Conservation (phyloP, 2,113 vertebrate genomes). For the Lepisosteus oculatus region DNA sequence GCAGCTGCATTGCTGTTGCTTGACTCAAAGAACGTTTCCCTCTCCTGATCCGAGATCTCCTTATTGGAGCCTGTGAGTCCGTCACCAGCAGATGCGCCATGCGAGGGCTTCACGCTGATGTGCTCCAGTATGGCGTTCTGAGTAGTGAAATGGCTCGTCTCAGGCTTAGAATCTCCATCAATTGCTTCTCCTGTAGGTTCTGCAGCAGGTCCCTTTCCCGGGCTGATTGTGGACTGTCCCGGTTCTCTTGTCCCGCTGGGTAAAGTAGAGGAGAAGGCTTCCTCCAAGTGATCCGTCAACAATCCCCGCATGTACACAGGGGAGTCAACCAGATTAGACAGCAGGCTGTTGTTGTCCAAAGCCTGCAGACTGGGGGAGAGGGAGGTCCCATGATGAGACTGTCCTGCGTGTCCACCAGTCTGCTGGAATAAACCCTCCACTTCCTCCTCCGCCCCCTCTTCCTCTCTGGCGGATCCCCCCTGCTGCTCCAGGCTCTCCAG, state of each 20-base stretch:
- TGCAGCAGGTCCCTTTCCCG: slow-evolving; percentile 23
- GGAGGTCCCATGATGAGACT: slow-evolving; percentile 24
- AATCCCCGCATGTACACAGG: slow-evolving; percentile 62
- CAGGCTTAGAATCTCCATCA: slow-evolving; percentile 44
- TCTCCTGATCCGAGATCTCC: slow-evolving; percentile 61
- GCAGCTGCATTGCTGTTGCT: slow-evolving; percentile 18
- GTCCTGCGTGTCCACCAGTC: slow-evolving; percentile 22
- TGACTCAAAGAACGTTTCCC: slow-evolving; percentile 43
- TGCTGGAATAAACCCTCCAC: too few relatives aligned
- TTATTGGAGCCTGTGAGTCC: slow-evolving; percentile 34
- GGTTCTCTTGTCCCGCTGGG: slow-evolving; percentile 12
- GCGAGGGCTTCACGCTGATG: slow-evolving; percentile 26
- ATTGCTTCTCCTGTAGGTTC: slow-evolving; percentile 31
- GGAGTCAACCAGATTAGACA: slow-evolving; percentile 60
- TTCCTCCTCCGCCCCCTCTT: slow-evolving; percentile 19
- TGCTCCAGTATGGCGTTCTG: slow-evolving; percentile 54
- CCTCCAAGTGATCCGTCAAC: slow-evolving; percentile 38
- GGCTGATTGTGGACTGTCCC: slow-evolving; percentile 22
- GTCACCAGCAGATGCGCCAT: slow-evolving; percentile 24
- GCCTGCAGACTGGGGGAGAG: slow-evolving; percentile 41
- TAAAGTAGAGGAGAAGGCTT: slow-evolving; percentile 17
- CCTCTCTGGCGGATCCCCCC: slow-evolving; percentile 54
- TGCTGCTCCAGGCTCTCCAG: slow-evolving; percentile 40
- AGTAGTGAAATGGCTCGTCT: not conserved
- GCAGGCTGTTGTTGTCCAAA: slow-evolving; percentile 50